These are phyloP conservation scores for Erebia aethiops DNA, from an alignment of 2,888 invertebrate species.

Conservation along the genomic window DNA sequence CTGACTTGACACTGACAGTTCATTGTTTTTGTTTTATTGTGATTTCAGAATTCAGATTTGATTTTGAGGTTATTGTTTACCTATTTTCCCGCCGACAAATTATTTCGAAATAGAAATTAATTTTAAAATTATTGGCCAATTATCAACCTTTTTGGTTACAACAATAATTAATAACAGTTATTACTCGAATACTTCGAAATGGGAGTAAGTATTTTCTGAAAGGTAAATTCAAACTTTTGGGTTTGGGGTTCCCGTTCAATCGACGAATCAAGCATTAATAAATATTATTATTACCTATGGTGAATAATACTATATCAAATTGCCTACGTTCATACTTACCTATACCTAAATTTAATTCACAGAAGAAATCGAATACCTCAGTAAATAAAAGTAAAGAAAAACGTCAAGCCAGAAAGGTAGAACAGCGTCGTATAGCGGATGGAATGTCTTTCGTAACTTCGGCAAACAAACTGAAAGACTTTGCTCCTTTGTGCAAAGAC, in stretches of 20 bases:
- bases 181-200: constrained; percentile 39
- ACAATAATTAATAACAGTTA: neutral
- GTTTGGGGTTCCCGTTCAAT: no score
- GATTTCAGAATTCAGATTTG: no score
- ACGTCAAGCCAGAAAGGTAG: constrained; percentile 83
- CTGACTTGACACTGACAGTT: no score
- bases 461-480: constrained; percentile 84
- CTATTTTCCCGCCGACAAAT: constrained; percentile 5
- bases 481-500: constrained; percentile 83
- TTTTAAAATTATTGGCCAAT: neutral
- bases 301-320: neutral
- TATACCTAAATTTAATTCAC: constrained; percentile 42
- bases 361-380: constrained; percentile 76
- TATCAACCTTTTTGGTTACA: neutral
- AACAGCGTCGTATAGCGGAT: constrained; percentile 83
- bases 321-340: neutral
- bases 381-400: constrained; percentile 84
- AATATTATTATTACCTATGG: no score
- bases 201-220: constrained; percentile 52
- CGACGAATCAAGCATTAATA: no score
- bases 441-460: constrained; percentile 84
- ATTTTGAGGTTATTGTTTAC: constrained; percentile 10
- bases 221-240: neutral
- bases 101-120: constrained; percentile 2
- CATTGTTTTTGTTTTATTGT: no score